Base-by-base conservation (phyloP, 2,888 invertebrate species). In the Drosophila vallismaia region DNA sequence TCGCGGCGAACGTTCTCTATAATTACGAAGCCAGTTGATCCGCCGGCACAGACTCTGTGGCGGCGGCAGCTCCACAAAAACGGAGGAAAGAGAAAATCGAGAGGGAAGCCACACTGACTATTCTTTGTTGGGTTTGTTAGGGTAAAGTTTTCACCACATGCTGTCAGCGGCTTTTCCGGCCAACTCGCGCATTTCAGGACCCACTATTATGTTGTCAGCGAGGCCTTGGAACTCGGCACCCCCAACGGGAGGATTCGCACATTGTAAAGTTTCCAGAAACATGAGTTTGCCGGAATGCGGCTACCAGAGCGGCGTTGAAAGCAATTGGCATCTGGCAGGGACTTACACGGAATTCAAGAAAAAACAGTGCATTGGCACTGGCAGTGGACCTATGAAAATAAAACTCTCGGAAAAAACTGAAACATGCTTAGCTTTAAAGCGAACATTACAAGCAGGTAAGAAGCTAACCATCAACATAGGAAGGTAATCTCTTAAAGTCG, bases 1-100 rank as follows among this genome's bases (percentile, higher is more conserved):
- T 74, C 62, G 62, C 74, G 68, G 51, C 36, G 0, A 74, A 67
- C 86, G 77, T 88, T 88, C 86, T 88, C 83, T 88, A 86, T 84
- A 84, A 84, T 88, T 88, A 84, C 82, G 55, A 55, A 63, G 63
- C 71, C 58, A 58, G 53, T 36, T 54, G 63, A 66, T 55, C 59
- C 42, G 58, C 14, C 51, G 58, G 14, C 48, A 67, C 50, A 81
- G 81, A 81, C 81, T 49, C 10, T 53, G 49, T 71, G 81, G 80
- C 80, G 88, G 51, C 79, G 38, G 46, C 60, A 10, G 48, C 49
- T 29, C 38, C 52, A 38, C 64, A 63, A 60, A 38, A 55, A 66
- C 49, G 33, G 56, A 28, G 4, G 14, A 12, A 42, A 44, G 9
- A 24, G 14, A 12, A 28, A 45, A 64, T 69, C 70, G 57, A 53